Evolutionary conservation across 2,113 vertebrate species (phyloP).

Genomic region (Varanus komodoensis): DNA sequence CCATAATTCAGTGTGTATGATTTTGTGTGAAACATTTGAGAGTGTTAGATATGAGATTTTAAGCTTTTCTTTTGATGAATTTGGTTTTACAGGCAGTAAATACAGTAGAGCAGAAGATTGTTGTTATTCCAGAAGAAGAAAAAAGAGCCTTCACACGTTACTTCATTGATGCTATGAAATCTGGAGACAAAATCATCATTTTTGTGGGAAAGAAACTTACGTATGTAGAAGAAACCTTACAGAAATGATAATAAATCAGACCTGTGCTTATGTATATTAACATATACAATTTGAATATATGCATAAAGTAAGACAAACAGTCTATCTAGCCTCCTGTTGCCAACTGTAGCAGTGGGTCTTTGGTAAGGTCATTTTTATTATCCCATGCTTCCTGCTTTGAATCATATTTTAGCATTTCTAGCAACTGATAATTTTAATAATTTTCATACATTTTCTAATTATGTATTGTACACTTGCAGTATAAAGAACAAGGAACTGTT

Average conservation of each 20-base stretch:
- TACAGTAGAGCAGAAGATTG: constrained; percentile 88
- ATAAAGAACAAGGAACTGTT: too few relatives aligned
- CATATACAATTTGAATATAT: not conserved
- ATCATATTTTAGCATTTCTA: too few relatives aligned
- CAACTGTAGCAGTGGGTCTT: not conserved
- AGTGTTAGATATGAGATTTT: not conserved
- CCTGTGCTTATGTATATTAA: not conserved
- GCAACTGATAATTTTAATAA: too few relatives aligned
- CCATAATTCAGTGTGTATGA: not conserved
- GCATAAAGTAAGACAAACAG: not conserved
- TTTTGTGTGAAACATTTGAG: not conserved
- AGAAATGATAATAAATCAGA: not conserved
- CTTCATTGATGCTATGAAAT: constrained; percentile 88
- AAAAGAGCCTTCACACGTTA: constrained; percentile 85
- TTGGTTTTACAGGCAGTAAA: constrained; percentile 84
- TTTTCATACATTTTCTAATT: too few relatives aligned
- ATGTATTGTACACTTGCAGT: too few relatives aligned
- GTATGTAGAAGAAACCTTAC: constrained; percentile 77
- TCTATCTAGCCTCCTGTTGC: not conserved
- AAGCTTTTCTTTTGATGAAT: not conserved
- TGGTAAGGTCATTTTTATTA: not conserved
- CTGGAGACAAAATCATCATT: constrained; percentile 90
- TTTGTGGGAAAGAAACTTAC: constrained; percentile 93
- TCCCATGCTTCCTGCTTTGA: not conserved
- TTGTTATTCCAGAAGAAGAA: constrained; percentile 89